Evolutionary conservation across 2,888 invertebrate species (phyloP), one percentile per base, ranked within the genome.

Genomic region (Harpalus rubripes): DNA sequence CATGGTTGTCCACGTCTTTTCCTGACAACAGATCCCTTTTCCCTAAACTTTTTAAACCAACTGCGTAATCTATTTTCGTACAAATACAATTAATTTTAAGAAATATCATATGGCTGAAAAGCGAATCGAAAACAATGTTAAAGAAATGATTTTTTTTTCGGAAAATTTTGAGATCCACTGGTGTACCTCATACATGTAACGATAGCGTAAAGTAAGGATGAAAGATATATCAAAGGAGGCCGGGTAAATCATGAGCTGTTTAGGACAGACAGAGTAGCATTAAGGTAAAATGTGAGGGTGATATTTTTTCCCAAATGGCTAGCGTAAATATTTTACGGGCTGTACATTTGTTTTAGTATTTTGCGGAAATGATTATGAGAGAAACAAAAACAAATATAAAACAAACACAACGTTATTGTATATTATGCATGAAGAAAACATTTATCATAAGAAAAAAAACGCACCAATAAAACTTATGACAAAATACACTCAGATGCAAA

Each of bases 241-340:
- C 26, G 68, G 68, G 39, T 68, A 68, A 68, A 68, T 68, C 68
- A 68, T 68, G 68, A 68, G 68, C 68, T 68, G 68, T 68, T 68
- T 68, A 68, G 39, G 68, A n/a, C 26, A 63, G 63, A 63, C 68
- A 68, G 68, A 32, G n/a, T 32, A 26, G 68, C 68, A 68, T 68
- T 68, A 12, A 68, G 68, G 39, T 32, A 32, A 65, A 65, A 32
- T 65, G 65, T 65, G 26, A 61, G 10, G 65, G 32, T 15, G n/a
- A 68, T 68, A 68, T 68, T 68, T 68, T 63, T 32, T 39, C 32
- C n/a, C n/a, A 32, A 68, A 39, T 10, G 32, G n/a, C 12, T 15
- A 15, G 63, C 63, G 63, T 16, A 22, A 65, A 68, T 32, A 68
- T 39, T 63, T 63, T 26, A 63, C 18, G 26, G 63, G 7, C 6